A percentile compares a stretch with the other conserved stretches of the same genome.
These are phyloP conservation scores for Phataginus tricuspis DNA, from an alignment of 2,797 vertebrate genomes.

Conservation along the genomic window DNA sequence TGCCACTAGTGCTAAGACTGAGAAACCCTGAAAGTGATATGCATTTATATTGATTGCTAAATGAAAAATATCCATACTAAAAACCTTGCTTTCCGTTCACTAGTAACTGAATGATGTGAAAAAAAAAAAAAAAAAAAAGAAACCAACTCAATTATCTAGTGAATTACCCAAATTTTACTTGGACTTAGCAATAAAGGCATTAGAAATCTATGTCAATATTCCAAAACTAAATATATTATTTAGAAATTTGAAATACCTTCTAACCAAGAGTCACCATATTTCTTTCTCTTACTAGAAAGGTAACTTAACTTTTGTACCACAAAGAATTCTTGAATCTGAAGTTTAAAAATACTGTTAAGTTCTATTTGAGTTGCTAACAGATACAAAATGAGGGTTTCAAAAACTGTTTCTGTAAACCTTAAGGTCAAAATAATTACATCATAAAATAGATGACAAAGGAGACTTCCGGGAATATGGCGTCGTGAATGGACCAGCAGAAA, in stretches of 20 bases:
- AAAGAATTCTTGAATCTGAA: neutral
- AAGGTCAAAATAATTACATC: neutral
- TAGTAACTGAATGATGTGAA: neutral
- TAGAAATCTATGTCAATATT: neutral
- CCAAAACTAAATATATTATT: neutral
- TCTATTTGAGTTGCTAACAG: neutral
- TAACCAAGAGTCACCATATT: neutral
- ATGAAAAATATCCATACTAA: neutral
- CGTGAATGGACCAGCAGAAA: too few species aligned
- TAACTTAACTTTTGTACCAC: neutral
- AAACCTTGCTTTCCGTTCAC: slow-evolving; percentile 8
- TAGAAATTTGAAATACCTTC: neutral
- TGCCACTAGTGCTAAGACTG: neutral
- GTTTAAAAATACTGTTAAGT: neutral
- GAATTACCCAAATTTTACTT: neutral
- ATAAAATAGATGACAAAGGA: neutral
- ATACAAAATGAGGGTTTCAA: neutral
- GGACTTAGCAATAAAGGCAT: neutral
- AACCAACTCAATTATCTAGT: neutral
- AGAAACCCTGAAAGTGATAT: neutral
- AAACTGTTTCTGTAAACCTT: neutral
- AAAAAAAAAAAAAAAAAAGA: slow-evolving; percentile 8
- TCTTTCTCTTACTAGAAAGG: neutral
- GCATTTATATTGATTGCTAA: slow-evolving; percentile 14
- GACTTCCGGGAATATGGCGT: too few species aligned